phyloP scores from a whole-genome alignment of 2,113 vertebrate genomes.

The Chaetops frenatus region DNA sequence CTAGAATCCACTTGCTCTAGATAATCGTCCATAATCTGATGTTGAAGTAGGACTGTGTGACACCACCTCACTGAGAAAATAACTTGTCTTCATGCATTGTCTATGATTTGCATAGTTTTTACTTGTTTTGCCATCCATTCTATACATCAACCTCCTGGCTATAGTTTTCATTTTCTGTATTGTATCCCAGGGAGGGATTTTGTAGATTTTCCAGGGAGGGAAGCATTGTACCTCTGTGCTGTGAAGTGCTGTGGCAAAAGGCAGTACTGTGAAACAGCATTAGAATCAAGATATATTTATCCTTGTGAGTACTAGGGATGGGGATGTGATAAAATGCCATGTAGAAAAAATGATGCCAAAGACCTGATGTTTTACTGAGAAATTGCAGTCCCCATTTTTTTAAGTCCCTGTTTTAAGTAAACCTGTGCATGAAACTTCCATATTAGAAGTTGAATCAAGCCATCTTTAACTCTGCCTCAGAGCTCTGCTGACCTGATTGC shows the following conservation, averaged over 20 bases:
- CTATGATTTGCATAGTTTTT: neutral
- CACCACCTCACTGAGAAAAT: neutral
- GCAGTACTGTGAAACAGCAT: neutral
- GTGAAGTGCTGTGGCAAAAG: neutral
- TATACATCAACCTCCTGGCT: neutral
- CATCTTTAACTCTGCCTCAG: neutral
- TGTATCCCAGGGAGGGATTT: too few species aligned
- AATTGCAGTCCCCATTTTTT: neutral
- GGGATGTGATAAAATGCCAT: neutral
- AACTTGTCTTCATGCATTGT: neutral
- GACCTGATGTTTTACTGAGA: neutral
- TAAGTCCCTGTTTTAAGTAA: neutral
- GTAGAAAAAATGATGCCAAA: neutral
- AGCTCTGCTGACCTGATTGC: neutral
- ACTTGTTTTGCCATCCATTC: neutral
- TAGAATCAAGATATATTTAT: neutral
- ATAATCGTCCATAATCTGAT: neutral
- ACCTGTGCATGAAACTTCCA: rapidly evolving
- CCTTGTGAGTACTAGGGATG: neutral
- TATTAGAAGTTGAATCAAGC: neutral
- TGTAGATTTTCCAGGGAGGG: neutral
- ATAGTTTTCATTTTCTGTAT: neutral
- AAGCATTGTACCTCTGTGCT: neutral
- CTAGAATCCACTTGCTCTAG: neutral
- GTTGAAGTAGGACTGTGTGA: neutral